Conservation (phyloP, 2,888 invertebrate species). For the Frankliniella fusca region DNA sequence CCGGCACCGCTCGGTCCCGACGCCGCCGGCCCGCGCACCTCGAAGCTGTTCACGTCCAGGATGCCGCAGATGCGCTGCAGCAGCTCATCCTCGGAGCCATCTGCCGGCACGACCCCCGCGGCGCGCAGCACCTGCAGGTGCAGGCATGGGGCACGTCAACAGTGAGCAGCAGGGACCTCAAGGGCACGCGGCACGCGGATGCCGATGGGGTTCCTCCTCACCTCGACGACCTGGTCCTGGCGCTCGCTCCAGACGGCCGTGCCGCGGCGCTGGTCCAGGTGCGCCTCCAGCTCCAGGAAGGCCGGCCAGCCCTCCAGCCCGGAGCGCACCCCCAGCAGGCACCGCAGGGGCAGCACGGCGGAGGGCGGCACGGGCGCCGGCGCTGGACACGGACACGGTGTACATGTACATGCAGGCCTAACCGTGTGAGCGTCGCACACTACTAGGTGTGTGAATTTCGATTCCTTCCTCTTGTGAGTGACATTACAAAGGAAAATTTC, state of each 20-base stretch:
- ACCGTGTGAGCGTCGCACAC: too few species aligned
- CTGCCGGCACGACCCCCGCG: background rate
- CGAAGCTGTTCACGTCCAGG: constrained; percentile 58
- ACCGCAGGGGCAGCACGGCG: constrained; percentile 13
- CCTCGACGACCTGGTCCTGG: constrained; percentile 70
- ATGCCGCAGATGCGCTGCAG: constrained; percentile 77
- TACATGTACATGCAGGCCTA: constrained; percentile 43
- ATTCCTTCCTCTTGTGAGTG: too few species aligned
- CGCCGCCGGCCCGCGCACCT: constrained; percentile 60
- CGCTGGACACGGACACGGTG: constrained; percentile 76
- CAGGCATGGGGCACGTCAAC: background rate
- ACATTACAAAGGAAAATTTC: too few species aligned
- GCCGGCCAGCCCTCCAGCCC: constrained; percentile 38
- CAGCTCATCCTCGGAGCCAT: constrained; percentile 63
- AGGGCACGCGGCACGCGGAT: too few species aligned
- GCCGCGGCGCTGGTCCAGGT: constrained; percentile 57
- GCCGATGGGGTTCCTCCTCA: too few species aligned
- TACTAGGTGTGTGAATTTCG: too few species aligned
- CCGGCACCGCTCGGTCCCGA: constrained; percentile 63
- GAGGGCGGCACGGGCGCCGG: constrained; percentile 42
- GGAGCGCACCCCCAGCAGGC: background rate
- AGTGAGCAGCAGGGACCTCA: too few species aligned
- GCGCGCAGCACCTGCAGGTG: background rate
- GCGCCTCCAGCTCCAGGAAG: constrained; percentile 63
- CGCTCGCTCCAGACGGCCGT: constrained; percentile 64